Percentiles rank a stretch among this genome's conserved stretches.
These are phyloP conservation scores for Carlito syrichta DNA, from an alignment of 2,113 vertebrate genomes.

Conservation along the genomic window DNA sequence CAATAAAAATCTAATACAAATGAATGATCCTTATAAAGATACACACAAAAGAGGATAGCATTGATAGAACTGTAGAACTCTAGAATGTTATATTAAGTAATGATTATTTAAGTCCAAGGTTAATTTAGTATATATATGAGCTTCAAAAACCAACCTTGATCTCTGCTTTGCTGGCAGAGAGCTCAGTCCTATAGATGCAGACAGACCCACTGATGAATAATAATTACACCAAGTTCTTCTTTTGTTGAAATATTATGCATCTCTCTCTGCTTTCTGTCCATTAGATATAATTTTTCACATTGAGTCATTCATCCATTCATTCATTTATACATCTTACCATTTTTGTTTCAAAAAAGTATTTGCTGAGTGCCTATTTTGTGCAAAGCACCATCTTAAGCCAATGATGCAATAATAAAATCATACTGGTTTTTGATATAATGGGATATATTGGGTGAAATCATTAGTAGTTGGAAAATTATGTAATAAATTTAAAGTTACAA, in stretches of 20 bases:
- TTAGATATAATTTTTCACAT: neutral
- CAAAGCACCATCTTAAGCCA: neutral
- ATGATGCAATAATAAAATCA: neutral
- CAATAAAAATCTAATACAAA: conserved; percentile 32
- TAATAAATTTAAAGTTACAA: neutral
- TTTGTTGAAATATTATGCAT: neutral
- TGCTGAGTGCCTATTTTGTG: neutral
- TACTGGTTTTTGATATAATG: neutral
- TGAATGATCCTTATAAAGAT: neutral
- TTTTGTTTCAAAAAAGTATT: neutral
- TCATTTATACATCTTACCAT: neutral
- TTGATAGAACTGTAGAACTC: neutral
- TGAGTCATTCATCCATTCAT: neutral
- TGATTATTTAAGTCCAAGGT: neutral
- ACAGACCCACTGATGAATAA: neutral
- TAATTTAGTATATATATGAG: neutral
- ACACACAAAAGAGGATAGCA: neutral
- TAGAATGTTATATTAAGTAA: neutral
- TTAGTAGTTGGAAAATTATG: neutral
- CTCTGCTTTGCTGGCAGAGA: neutral
- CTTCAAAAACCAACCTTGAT: neutral
- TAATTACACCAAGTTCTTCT: neutral
- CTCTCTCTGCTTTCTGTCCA: neutral
- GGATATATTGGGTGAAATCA: neutral
- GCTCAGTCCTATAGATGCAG: neutral